Base-by-base conservation (phyloP, 2,888 invertebrate genomes). In the Creontiades dilutus region DNA sequence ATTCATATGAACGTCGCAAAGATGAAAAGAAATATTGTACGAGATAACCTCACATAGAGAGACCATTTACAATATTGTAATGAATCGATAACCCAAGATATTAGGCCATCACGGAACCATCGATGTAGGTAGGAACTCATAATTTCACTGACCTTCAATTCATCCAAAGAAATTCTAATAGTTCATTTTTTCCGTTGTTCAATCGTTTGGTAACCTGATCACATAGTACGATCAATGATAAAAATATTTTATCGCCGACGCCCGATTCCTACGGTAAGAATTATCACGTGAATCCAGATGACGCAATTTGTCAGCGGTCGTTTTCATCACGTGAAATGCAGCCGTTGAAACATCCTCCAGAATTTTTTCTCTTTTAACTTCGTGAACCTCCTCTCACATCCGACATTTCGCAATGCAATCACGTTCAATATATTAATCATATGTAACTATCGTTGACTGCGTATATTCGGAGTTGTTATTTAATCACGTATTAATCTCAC, bases 241-340 rank as follows among this genome's bases (percentile, higher is more conserved):
- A 57, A n/a, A 57, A 57, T 5, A 5, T 16, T 7, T 5, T n/a
- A 57, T 57, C 57, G n/a, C 16, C 0, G 57, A 57, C 57, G 16
- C 57, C 7, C 14, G 11, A 57, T 0, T n/a, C 57, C n/a, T 57
- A 57, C 57, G 57, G 57, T 57, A 16, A 0, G 19, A 57, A 57
- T 37, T 37, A 37, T 57, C 57, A 57, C 57, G 57, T 57, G 57
- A 57, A n/a, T 5, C 57, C 5, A 57, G n/a, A n/a, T 57, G 57
- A 57, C 57, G 57, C 57, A 57, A 57, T 57, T 57, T 57, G 13
- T 57, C 57, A 12, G 16, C 16, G 12, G 3, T 3, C 52, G 52
- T 12, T 3, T n/a, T n/a, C 57, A 57, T 57, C 57, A 57, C 57
- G 57, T 57, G 57, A 57, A 57, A 57, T 57, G 57, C 57, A 57